Evolutionary conservation across 1,140 invertebrate genomes (phyloP), one percentile per base, ranked within the genome.

Genomic region (Antheraea pernyi): DNA sequence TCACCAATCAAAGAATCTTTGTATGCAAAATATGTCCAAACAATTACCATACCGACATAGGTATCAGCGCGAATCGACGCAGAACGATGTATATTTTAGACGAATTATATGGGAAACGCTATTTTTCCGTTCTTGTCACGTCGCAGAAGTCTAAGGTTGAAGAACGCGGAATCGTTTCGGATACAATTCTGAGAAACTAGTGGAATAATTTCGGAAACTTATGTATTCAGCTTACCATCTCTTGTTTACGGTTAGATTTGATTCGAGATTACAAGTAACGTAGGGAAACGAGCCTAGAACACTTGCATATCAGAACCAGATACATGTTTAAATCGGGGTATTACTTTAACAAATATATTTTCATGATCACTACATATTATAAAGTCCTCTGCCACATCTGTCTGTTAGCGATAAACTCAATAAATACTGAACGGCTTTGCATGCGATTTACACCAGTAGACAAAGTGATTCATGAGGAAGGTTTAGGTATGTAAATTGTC

Each of bases 31-130:
- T 66, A 65, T 64, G 65, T 67, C 59, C 58, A 19, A 36, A 59
- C 76, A 82, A 83, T 85, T 82, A 85, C 75, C 81, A 83, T 85
- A 78, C 46, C 46, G 46, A 16, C 68, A 65, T 72, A 78, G 77
- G 76, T 76, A 83, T 77, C 75, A 64, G 53, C 66, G 67, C 68
- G 70, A 71, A 75, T 74, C 69, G 69, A 72, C 65, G 69, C 48
- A 67, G 63, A 65, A 72, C 67, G 74, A 53, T 16, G 46, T 70
- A 71, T 74, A 72, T 82, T 79, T 81, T 81, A 73, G 72, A 69
- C 73, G 74, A 75, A 77, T 76, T 72, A 71, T 69, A 79, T 70
- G 69, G 60, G 69, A 74, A 74, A 70, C 46, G 60, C 70, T 71
- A 65, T 69, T 79, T 83, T 79, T 65, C 48, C 68, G 67, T 79